phyloP scores from a whole-genome alignment of 2,113 vertebrate species.

The Campylomormyrus numenius region DNA sequence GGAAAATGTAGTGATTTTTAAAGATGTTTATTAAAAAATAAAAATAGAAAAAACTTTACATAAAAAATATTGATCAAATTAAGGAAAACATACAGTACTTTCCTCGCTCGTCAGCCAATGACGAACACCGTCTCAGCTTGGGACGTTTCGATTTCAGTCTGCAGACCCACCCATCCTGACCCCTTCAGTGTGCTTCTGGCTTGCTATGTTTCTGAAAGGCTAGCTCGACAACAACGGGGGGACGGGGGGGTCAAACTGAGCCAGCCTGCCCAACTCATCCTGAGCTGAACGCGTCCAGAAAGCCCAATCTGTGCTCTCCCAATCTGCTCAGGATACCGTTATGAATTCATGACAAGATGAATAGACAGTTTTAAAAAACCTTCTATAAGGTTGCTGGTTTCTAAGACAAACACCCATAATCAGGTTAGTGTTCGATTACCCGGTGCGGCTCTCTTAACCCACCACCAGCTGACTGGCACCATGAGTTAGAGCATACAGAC shows the following conservation, averaged over 20 bases:
- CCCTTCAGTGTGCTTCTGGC: constrained; percentile 33
- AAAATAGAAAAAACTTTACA: constrained; percentile 97
- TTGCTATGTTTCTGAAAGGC: not conserved
- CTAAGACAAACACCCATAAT: constrained; percentile 15
- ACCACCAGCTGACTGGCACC: not conserved
- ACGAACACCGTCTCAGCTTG: constrained; percentile 58
- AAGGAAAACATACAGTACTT: constrained; percentile 53
- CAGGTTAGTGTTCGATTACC: constrained; percentile 9
- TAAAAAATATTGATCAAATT: constrained; percentile 88
- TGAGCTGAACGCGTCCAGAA: constrained; percentile 39
- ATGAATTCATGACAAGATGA: not conserved
- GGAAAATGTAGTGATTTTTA: not conserved
- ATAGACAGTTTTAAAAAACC: constrained; percentile 13
- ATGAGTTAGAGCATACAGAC: not conserved
- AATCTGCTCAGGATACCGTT: not conserved
- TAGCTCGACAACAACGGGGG: constrained; percentile 9
- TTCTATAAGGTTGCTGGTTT: constrained; percentile 40
- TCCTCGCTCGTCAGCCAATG: constrained; percentile 38
- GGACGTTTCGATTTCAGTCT: constrained; percentile 40
- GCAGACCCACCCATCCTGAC: constrained; percentile 41
- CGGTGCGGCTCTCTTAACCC: not conserved
- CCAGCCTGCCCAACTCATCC: constrained; percentile 40
- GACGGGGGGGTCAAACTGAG: constrained; percentile 29
- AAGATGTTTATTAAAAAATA: constrained; percentile 99
- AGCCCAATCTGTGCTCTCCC: not conserved